Percentiles rank a stretch among this genome's conserved stretches.
Conservation (phyloP, 2,797 vertebrate species). For the Thripadectes ignobilis region DNA sequence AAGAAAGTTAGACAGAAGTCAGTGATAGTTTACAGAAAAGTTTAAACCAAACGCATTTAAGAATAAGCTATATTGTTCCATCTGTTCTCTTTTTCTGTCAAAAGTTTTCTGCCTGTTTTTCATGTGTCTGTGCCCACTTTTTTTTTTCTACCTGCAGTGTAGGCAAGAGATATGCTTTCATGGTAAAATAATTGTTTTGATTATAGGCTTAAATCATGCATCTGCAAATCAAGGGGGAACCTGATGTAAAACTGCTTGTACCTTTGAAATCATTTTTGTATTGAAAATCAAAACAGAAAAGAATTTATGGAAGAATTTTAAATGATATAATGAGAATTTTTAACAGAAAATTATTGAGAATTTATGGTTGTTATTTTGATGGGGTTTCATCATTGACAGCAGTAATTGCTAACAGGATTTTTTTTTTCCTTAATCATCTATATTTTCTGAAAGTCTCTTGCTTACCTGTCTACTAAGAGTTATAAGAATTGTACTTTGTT, state of each 20-base stretch:
- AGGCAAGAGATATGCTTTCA: slow-evolving; percentile 14
- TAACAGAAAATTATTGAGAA: slow-evolving; percentile 21
- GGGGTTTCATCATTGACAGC: slow-evolving; percentile 1
- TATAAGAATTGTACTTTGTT: not conserved
- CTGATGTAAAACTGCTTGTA: not conserved
- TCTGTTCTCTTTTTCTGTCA: not conserved
- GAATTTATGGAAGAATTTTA: not conserved
- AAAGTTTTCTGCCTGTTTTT: slow-evolving; percentile 8
- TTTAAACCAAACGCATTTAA: not conserved
- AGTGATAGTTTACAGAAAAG: not conserved
- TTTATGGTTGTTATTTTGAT: slow-evolving; percentile 11
- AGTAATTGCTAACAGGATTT: not conserved
- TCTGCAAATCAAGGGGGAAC: slow-evolving; percentile 21
- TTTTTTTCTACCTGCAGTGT: slow-evolving; percentile 2
- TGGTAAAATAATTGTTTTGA: slow-evolving; percentile 50
- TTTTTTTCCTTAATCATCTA: not conserved
- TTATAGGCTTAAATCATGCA: slow-evolving; percentile 38
- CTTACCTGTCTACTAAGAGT: not conserved
- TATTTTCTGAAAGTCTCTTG: not conserved
- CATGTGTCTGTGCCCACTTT: not conserved
- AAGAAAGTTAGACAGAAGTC: not conserved
- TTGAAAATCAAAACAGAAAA: not conserved
- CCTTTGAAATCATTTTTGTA: slow-evolving; percentile 12
- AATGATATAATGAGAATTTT: not conserved
- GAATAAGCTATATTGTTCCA: not conserved